These are phyloP conservation scores for Isaurus tuberculatus DNA, from an alignment of 92 coral and sea anemone species.

Conservation along the genomic window DNA sequence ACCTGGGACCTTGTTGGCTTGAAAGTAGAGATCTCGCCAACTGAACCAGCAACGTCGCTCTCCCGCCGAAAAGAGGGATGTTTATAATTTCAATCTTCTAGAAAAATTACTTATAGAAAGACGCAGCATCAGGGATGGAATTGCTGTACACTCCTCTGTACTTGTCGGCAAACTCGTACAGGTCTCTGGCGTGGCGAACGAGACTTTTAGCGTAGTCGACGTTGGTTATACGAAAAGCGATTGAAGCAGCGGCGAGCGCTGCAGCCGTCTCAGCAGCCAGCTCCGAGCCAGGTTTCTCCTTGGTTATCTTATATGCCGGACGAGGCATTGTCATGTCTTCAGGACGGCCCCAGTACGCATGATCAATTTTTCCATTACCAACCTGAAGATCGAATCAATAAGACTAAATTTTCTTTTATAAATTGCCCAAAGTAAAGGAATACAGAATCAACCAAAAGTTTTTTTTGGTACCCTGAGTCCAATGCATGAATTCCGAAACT, in stretches of 20 bases:
- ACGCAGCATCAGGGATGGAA: constrained; percentile 63
- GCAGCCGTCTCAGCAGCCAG: constrained; percentile 81
- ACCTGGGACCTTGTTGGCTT: no score
- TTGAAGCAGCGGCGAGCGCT: constrained; percentile 61
- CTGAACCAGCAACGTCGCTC: no score
- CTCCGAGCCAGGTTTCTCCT: constrained; percentile 71
- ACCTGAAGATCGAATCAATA: constrained; percentile 43
- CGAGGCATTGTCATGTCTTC: constrained; percentile 77
- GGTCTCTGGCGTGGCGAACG: constrained; percentile 30
- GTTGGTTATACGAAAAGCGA: constrained; percentile 47
- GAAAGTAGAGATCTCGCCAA: no score
- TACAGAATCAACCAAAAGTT: no score
- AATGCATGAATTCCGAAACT: no score
- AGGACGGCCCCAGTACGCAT: constrained; percentile 82
- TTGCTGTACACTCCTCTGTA: constrained; percentile 63
- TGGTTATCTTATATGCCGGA: constrained; percentile 76
- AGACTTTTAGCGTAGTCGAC: constrained; percentile 1
- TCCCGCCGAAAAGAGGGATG: no score
- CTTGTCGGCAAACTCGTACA: constrained; percentile 66
- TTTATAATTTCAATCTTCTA: no score
- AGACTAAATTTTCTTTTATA: no score
- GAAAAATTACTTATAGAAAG: constrained; percentile 41
- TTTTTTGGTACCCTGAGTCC: no score
- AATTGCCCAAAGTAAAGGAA: no score
- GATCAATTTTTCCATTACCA: constrained; percentile 75